Conservation (phyloP, 2,797 vertebrate genomes). For the Nannoperca australis region DNA sequence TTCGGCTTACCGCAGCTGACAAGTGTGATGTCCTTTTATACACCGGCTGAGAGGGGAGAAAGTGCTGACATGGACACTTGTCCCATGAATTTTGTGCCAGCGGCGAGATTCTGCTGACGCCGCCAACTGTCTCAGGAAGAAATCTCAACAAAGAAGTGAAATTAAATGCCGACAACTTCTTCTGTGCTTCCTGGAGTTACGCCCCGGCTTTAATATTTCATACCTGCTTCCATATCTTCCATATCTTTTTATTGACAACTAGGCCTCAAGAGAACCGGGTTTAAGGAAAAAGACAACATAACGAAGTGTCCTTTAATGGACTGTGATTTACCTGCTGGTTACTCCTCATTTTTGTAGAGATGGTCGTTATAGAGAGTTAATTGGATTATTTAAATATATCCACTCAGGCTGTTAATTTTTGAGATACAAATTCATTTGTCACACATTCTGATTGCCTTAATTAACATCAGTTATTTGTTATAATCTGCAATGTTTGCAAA, state of each 20-base stretch:
- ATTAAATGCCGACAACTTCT: conserved; percentile 83
- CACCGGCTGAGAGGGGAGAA: conserved; percentile 75
- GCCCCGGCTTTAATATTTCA: conserved; percentile 73
- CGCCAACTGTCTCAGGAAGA: conserved; percentile 77
- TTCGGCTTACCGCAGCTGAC: conserved; percentile 75
- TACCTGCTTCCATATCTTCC: conserved; percentile 45
- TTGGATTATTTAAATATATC: conserved; percentile 33
- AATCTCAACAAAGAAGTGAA: conserved; percentile 85
- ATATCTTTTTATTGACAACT: conserved; percentile 56
- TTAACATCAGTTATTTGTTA: not conserved
- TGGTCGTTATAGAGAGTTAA: conserved; percentile 2
- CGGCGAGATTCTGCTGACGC: conserved; percentile 83
- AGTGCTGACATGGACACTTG: conserved; percentile 86
- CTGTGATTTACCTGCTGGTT: conserved; percentile 1
- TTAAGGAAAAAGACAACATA: conserved; percentile 32
- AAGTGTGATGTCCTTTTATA: conserved; percentile 83
- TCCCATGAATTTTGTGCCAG: conserved; percentile 82
- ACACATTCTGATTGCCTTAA: not conserved
- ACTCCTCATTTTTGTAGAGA: not conserved
- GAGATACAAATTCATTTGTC: not conserved
- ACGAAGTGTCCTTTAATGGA: conserved; percentile 23
- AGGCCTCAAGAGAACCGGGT: conserved; percentile 35
- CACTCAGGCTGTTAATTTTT: not conserved
- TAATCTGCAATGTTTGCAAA: not conserved
- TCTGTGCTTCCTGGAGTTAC: conserved; percentile 69